Conservation (phyloP, 1,140 invertebrate genomes). For the Ceratosolen fusciceps region DNA sequence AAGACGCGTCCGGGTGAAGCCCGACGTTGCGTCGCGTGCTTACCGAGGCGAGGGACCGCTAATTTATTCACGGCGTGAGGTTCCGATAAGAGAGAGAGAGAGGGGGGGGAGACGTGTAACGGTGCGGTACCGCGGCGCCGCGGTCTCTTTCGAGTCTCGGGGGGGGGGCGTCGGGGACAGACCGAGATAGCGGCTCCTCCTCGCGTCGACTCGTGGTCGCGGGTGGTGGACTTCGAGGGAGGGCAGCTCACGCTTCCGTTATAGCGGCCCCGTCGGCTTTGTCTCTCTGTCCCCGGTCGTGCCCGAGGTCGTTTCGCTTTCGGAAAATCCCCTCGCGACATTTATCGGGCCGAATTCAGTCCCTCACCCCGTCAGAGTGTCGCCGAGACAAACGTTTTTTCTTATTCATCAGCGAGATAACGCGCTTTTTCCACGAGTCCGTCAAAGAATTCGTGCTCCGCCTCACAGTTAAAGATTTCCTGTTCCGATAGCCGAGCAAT, state of each 20-base stretch:
- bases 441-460: background rate
- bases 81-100: background rate
- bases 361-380: too few relatives aligned
- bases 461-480: background rate
- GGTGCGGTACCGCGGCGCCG: conserved; percentile 22
- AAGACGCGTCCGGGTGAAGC: background rate
- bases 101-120: conserved; percentile 32
- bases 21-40: background rate
- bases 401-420: background rate
- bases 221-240: background rate
- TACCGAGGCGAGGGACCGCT: conserved; percentile 33
- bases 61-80: conserved; percentile 41
- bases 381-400: background rate
- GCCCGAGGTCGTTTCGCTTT: background rate
- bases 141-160: background rate
- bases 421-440: background rate
- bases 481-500: background rate
- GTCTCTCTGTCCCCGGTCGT: background rate
- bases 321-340: background rate
- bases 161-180: too few relatives aligned
- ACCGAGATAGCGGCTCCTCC: background rate
- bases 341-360: background rate
- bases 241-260: background rate
- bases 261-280: background rate
- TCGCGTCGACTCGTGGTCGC: too few relatives aligned